Percentiles rank a stretch among this genome's conserved stretches.
These are phyloP conservation scores for Buphagus erythrorhynchus DNA, from an alignment of 2,797 vertebrate species.

Conservation along the genomic window DNA sequence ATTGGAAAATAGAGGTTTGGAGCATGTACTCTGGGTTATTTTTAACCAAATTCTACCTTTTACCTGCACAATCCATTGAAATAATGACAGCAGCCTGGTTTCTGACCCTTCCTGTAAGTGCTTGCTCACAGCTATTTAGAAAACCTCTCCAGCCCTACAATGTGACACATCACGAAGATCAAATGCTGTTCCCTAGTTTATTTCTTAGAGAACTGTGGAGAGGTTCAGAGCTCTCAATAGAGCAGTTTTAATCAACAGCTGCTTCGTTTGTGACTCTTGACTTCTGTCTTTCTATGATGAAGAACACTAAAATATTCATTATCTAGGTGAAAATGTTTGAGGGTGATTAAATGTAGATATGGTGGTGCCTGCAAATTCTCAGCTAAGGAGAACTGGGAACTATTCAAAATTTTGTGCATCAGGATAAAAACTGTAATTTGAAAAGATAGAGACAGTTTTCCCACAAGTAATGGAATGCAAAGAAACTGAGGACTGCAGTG, in stretches of 20 bases:
- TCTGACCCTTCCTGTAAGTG: background rate
- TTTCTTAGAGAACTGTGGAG: background rate
- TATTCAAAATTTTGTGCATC: background rate
- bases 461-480: background rate
- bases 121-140: background rate
- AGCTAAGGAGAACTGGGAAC: background rate
- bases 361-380: background rate
- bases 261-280: background rate
- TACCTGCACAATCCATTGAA: background rate
- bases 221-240: background rate
- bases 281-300: background rate
- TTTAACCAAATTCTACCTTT: background rate
- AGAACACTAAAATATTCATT: constrained; percentile 12
- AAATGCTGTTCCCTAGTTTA: background rate
- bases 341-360: background rate
- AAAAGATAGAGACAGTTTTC: background rate
- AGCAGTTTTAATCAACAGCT: constrained; percentile 2
- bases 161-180: background rate
- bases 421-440: background rate
- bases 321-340: background rate
- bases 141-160: background rate
- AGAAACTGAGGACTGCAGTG: background rate
- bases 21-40: background rate
- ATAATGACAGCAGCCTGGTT: background rate
- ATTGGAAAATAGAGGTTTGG: background rate